A percentile compares a stretch with the other conserved stretches of the same genome.
These are phyloP conservation scores for Onychomys torridus DNA, from an alignment of 2,797 vertebrate species.

Conservation along the genomic window DNA sequence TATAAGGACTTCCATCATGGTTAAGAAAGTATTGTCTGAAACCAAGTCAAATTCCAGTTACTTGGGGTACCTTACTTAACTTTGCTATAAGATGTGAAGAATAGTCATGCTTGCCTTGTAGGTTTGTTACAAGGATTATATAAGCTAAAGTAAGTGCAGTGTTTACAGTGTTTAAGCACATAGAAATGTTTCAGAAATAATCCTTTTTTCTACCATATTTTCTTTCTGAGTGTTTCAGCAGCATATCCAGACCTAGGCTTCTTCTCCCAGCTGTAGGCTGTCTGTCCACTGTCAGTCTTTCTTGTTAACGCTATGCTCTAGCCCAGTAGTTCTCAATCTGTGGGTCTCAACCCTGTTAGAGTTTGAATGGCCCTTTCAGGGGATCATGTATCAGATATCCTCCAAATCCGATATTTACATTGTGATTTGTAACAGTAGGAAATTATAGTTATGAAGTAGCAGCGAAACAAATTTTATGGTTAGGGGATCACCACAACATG, in stretches of 20 bases:
- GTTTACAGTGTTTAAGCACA: not conserved
- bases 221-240: not conserved
- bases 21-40: not conserved
- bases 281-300: not conserved
- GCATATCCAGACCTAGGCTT: not conserved
- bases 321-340: not conserved
- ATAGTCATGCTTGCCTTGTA: not conserved
- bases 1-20: not conserved
- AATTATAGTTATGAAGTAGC: not conserved
- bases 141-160: not conserved
- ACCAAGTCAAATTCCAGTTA: not conserved
- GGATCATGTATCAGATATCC: not conserved
- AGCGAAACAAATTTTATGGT: not conserved
- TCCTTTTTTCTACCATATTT: not conserved
- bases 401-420: not conserved
- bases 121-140: not conserved
- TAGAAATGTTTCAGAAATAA: not conserved
- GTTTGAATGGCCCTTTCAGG: not conserved
- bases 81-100: not conserved
- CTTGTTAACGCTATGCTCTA: not conserved
- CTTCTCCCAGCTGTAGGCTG: not conserved
- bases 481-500: not conserved
- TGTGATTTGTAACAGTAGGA: not conserved
- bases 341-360: no score
- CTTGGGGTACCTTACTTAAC: not conserved